phyloP scores from a whole-genome alignment of 2,797 vertebrate genomes.

The Thaleichthys pacificus region DNA sequence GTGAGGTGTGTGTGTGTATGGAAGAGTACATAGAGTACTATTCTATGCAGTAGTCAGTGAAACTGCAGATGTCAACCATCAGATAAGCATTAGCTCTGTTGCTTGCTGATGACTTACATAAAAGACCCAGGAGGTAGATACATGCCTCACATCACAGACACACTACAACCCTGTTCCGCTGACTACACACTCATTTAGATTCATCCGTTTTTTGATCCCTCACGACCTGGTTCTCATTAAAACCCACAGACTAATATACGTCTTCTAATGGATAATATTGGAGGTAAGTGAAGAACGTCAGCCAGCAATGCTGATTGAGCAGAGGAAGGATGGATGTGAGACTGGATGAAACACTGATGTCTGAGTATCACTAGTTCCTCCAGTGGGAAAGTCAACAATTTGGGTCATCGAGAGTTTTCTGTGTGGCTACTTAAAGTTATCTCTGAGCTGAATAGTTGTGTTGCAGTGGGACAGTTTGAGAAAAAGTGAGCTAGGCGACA shows the following conservation, averaged over 20 bases:
- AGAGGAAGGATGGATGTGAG: not conserved
- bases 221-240: conserved; percentile 1
- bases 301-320: not conserved
- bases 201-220: not conserved
- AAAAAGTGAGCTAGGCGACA: no score
- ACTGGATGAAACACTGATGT: not conserved
- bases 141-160: not conserved
- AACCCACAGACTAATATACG: not conserved
- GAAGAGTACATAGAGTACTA: no score
- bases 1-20: no score
- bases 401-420: not conserved
- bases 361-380: not conserved
- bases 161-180: not conserved
- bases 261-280: conserved; percentile 1
- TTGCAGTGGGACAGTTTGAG: not conserved
- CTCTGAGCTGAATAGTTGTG: not conserved
- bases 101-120: not conserved
- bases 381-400: not conserved
- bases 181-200: not conserved
- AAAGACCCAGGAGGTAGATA: not conserved
- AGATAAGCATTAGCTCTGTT: not conserved
- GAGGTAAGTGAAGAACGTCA: not conserved
- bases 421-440: not conserved
- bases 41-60: not conserved
- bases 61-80: not conserved